Evolutionary conservation across 2,888 invertebrate species (phyloP), one percentile per base, ranked within the genome.

Genomic region (Tubulanus polymorphus): DNA sequence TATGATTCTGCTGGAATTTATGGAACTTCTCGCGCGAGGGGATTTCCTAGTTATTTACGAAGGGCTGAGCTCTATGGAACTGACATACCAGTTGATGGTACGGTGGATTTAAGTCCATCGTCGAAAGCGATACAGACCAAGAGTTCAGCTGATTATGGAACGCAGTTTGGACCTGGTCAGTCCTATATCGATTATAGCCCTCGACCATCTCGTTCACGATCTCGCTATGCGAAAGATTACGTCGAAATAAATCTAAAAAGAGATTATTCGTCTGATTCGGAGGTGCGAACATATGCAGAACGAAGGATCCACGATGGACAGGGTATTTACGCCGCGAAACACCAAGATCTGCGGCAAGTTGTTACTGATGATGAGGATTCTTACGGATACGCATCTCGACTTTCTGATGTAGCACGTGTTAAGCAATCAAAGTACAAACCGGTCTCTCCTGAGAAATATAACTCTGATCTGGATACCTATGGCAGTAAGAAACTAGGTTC

Each of bases 401-500:
- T n/a, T n/a, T n/a, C n/a, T n/a, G 41, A 41, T 15, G 41, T 18
- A 23, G 41, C 23, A 3, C 41, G 41, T 26, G 26, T 47, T 5
- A 47, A 20, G 27, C 27, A 23, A 25, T 27, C 48, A 6, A 5
- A 26, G 35, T 20, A 5, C 6, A 41, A 41, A 41, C 41, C 23
- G 6, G 20, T 73, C 30, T 75, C 77, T 25, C 75, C 75, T 3
- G 79, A 79, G 53, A 76, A 76, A 81, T 94, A 75, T 79, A 93
- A 93, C 26, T 94, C 94, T 50, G 95, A 95, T 75, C 94, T 95
- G 0, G 95, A 96, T 82, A 90, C 76, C 18, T 63, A 73, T 18
- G 70, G 69, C 57, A 67, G 69, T 25, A 64, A 64, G 30, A 18
- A 3, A 25, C n/a, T n/a, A 18, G 15, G 18, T 8, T 10, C 48